Conservation (phyloP, 1,140 invertebrate species). For the Chrysoperla carnea region DNA sequence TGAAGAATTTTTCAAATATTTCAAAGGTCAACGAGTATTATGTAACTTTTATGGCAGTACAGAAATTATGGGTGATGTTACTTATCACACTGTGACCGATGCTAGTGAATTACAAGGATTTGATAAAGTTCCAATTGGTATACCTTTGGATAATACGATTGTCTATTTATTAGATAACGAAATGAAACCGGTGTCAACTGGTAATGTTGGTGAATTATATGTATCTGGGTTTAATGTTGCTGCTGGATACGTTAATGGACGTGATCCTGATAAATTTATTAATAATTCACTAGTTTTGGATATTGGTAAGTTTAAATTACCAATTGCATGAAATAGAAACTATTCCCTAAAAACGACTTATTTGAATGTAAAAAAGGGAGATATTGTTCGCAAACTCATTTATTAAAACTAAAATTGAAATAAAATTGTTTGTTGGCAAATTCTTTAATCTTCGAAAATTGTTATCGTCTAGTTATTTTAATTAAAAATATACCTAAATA, state of each 20-base stretch:
- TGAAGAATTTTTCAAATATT: constrained; percentile 52
- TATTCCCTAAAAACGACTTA: not conserved
- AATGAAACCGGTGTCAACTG: constrained; percentile 42
- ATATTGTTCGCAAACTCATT: constrained; percentile 16
- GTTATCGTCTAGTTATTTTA: too few relatives aligned
- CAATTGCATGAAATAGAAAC: too few relatives aligned
- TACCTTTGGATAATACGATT: constrained; percentile 56
- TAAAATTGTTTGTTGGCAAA: too few relatives aligned
- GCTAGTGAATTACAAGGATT: constrained; percentile 35
- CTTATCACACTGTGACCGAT: constrained; percentile 34
- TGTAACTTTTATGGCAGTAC: constrained; percentile 84
- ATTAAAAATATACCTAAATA: too few relatives aligned
- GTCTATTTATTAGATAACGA: constrained; percentile 61
- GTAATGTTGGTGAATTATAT: constrained; percentile 60
- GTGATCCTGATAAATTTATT: constrained; percentile 51
- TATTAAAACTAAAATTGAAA: too few relatives aligned
- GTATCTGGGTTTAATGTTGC: constrained; percentile 62
- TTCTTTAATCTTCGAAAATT: too few relatives aligned
- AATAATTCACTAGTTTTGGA: constrained; percentile 47
- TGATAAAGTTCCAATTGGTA: constrained; percentile 65
- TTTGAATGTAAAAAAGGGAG: too few relatives aligned
- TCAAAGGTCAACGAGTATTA: constrained; percentile 37
- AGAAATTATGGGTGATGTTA: constrained; percentile 72
- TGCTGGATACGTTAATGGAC: constrained; percentile 55
- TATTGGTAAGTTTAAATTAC: constrained; percentile 29